A percentile compares a stretch with the other conserved stretches of the same genome.
Conservation (phyloP, 2,797 vertebrate genomes). For the Anguilla pacifica region DNA sequence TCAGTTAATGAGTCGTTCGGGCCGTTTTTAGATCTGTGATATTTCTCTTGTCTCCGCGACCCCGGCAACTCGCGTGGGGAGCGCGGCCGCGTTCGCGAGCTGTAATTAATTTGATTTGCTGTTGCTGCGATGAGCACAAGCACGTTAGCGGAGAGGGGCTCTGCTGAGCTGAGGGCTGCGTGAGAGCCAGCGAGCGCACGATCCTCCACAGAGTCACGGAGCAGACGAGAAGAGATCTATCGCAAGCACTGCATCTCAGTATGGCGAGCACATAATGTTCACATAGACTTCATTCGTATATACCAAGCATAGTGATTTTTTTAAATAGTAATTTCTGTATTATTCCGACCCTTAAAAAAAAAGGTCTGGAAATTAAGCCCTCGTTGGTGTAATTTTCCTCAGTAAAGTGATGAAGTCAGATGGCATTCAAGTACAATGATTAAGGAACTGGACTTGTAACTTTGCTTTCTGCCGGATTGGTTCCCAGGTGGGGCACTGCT, state of each 20-base stretch:
- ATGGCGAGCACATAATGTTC: not conserved
- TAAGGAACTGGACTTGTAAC: not conserved
- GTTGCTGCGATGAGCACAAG: not conserved
- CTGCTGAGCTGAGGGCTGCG: not conserved
- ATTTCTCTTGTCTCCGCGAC: slow-evolving; percentile 4
- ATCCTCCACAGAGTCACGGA: not conserved
- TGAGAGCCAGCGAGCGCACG: too few species aligned
- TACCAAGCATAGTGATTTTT: not conserved
- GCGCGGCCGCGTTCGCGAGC: not conserved
- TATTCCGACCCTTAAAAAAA: not conserved
- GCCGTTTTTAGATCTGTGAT: slow-evolving; percentile 15
- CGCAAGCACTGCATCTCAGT: not conserved
- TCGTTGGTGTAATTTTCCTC: not conserved
- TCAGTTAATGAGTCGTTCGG: slow-evolving; percentile 17
- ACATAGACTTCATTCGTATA: not conserved
- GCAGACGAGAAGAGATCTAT: not conserved
- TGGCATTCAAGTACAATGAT: not conserved
- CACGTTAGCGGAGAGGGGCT: not conserved
- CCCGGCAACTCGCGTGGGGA: not conserved
- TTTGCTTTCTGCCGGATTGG: too few species aligned
- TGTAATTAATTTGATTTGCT: slow-evolving; percentile 22
- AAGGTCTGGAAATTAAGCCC: not conserved
- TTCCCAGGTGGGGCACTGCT: too few species aligned
- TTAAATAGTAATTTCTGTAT: not conserved
- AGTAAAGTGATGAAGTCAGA: not conserved